Evolutionary conservation across 2,113 vertebrate genomes (phyloP).

Genomic region (Ivindomyrus marchei): DNA sequence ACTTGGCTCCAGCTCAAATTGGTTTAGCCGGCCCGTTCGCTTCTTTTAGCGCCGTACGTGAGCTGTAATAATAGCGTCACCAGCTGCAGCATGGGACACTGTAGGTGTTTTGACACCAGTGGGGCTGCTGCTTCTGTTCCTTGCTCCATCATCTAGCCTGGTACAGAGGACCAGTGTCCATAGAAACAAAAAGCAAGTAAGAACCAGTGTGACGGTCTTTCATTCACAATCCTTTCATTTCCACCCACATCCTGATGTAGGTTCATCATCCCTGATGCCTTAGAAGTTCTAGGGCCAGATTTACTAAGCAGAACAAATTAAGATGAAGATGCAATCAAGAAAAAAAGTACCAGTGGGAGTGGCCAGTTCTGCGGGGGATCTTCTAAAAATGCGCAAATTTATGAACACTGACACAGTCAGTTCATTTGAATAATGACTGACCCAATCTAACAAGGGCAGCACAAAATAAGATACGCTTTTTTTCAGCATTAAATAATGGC

Average conservation of each 20-base stretch:
- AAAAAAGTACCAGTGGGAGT: background rate
- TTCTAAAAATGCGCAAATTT: background rate
- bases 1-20: slow-evolving; percentile 12
- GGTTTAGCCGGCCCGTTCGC: background rate
- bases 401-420: background rate
- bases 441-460: background rate
- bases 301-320: background rate
- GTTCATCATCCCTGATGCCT: background rate
- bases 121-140: background rate
- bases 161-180: background rate
- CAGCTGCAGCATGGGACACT: background rate
- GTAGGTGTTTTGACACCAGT: background rate
- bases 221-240: background rate
- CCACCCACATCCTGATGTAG: background rate
- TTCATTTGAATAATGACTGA: background rate
- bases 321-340: background rate
- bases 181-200: background rate
- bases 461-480: background rate
- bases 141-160: background rate
- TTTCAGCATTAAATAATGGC: background rate
- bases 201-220: background rate
- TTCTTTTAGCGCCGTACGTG: slow-evolving; percentile 6
- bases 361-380: background rate
- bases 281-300: background rate
- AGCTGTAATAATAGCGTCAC: background rate